phyloP scores from a whole-genome alignment of 2,113 vertebrate species.

The Nymphicus hollandicus region DNA sequence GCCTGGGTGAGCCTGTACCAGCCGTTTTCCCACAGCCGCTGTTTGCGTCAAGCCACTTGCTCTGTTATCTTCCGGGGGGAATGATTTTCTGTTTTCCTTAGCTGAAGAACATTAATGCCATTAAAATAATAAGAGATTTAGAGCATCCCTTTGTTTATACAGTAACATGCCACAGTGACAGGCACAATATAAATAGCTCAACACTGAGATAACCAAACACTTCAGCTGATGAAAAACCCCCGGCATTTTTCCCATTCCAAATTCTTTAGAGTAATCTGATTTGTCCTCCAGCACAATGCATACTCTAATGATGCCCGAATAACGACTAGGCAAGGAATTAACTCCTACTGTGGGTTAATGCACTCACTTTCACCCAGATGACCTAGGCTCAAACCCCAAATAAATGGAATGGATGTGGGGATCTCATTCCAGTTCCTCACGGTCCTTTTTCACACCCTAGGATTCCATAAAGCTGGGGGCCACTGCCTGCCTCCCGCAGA shows the following conservation, averaged over 20 bases:
- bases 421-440: constrained; percentile 7
- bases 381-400: constrained; percentile 20
- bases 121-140: constrained; percentile 53
- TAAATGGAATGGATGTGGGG: constrained; percentile 34
- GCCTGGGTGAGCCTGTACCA: background rate
- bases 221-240: background rate
- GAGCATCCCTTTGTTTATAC: constrained; percentile 24
- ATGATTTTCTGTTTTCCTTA: background rate
- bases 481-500: background rate
- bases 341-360: constrained; percentile 18
- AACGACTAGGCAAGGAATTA: constrained; percentile 53
- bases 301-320: constrained; percentile 42
- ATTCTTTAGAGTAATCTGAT: constrained; percentile 59
- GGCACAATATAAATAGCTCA: constrained; percentile 44
- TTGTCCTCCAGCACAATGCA: constrained; percentile 53
- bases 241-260: constrained; percentile 61
- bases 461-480: rapidly evolving
- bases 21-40: background rate
- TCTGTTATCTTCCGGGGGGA: background rate
- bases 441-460: background rate
- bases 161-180: constrained; percentile 33
- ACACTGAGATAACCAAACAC: constrained; percentile 40
- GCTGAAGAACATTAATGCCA: background rate
- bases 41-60: background rate
- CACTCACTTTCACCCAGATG: constrained; percentile 30